Percentiles rank a stretch among this genome's conserved stretches.
Conservation (phyloP, 2,113 vertebrate species). For the Perca fluviatilis region DNA sequence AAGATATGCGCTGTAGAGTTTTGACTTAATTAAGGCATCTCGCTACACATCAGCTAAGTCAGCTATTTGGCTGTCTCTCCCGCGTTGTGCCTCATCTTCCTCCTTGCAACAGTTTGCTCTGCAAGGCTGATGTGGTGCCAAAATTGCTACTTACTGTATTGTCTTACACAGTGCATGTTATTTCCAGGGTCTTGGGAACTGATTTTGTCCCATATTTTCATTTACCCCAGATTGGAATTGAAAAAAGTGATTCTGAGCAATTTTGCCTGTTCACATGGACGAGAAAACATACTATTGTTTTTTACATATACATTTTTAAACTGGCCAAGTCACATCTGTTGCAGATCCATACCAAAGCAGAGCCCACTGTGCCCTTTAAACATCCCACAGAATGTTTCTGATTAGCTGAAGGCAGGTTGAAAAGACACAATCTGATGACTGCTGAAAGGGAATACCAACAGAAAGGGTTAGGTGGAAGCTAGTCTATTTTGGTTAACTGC, state of each 20-base stretch:
- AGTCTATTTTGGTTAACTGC: too few relatives aligned
- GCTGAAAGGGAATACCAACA: conserved; percentile 17
- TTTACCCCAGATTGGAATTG: background rate
- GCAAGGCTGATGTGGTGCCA: conserved; percentile 29
- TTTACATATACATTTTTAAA: too few relatives aligned
- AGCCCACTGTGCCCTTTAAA: background rate
- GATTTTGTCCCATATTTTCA: background rate
- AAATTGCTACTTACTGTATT: background rate
- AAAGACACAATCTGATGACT: conserved; percentile 15
- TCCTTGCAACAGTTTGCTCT: background rate
- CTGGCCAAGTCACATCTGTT: background rate
- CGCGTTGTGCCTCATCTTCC: background rate
- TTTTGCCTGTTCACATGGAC: background rate
- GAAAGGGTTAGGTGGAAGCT: background rate
- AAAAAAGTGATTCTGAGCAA: background rate
- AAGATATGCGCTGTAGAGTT: background rate
- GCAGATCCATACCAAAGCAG: background rate
- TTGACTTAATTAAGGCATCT: conserved; percentile 26
- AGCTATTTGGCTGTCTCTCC: conserved; percentile 15
- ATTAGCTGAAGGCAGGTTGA: conserved; percentile 10
- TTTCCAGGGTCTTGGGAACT: background rate
- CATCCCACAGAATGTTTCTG: background rate
- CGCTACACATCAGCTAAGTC: background rate
- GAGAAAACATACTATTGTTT: background rate
- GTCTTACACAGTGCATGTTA: background rate